Conservation (phyloP, 2,113 vertebrate genomes). For the Mola mola region DNA sequence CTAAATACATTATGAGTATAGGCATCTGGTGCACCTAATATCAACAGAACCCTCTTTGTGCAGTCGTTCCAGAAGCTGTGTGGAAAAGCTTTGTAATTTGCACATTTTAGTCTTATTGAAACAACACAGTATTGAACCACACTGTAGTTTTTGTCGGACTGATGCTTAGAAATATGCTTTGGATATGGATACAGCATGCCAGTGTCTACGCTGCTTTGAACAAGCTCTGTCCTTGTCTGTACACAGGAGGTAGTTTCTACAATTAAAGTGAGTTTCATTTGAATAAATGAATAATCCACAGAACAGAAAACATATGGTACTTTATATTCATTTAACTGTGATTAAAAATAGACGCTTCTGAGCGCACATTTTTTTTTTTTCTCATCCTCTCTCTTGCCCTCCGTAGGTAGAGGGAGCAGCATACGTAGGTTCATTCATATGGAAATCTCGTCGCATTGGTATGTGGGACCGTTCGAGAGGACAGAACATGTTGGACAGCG, state of each 20-base stretch:
- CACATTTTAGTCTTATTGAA: no score
- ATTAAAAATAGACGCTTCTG: no score
- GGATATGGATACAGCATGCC: not conserved
- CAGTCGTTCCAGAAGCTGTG: no score
- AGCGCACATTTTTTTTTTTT: not conserved
- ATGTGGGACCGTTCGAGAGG: constrained; percentile 86
- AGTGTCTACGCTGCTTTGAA: not conserved
- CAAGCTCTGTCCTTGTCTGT: not conserved
- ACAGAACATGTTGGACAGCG: constrained; percentile 90
- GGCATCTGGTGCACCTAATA: no score
- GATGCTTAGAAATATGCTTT: not conserved
- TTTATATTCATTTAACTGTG: not conserved
- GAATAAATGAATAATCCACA: not conserved
- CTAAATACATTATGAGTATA: no score
- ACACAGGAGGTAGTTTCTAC: no score
- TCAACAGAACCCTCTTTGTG: no score
- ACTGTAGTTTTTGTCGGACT: no score
- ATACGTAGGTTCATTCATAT: constrained; percentile 93
- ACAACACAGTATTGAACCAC: no score
- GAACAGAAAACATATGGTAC: not conserved
- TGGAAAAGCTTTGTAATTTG: no score
- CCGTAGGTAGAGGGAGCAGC: constrained; percentile 95
- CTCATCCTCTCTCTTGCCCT: not conserved
- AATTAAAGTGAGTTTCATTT: no score
- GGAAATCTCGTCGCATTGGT: constrained; percentile 83